A percentile compares a stretch with the other conserved stretches of the same genome.
These are phyloP conservation scores for Streptopelia turtur DNA, from an alignment of 2,797 vertebrate genomes.

Conservation along the genomic window DNA sequence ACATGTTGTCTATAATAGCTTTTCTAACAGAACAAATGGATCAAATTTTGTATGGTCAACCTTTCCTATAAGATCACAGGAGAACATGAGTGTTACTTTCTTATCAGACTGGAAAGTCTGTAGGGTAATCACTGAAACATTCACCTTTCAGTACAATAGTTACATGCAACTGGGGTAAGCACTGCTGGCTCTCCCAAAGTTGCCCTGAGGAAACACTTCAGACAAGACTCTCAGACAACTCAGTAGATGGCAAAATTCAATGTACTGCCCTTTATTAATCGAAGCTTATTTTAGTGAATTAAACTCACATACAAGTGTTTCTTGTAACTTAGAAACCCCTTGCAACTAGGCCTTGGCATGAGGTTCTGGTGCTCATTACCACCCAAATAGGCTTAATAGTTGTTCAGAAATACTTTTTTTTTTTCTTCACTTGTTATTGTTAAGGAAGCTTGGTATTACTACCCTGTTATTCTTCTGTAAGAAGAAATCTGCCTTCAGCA, in stretches of 20 bases:
- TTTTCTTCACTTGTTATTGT: conserved; percentile 35
- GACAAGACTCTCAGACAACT: neutral
- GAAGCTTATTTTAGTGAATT: conserved; percentile 56
- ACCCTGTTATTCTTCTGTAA: neutral
- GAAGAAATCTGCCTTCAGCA: neutral
- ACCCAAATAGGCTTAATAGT: conserved; percentile 9
- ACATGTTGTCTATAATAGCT: neutral
- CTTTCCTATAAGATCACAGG: neutral
- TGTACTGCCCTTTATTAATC: neutral
- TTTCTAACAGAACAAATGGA: neutral
- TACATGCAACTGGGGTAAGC: neutral
- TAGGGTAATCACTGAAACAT: neutral
- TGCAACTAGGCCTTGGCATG: neutral
- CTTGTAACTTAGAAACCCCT: conserved; percentile 39
- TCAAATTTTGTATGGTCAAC: neutral
- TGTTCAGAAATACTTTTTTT: neutral
- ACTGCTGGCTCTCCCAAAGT: neutral
- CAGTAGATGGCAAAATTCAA: conserved; percentile 47
- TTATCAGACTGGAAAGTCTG: neutral
- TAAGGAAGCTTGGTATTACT: conserved; percentile 20
- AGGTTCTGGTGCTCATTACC: conserved; percentile 3
- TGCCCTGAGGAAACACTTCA: conserved; percentile 11
- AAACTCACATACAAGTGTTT: neutral
- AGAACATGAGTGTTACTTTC: neutral
- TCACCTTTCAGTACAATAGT: neutral